A percentile compares a stretch with the other conserved stretches of the same genome.
Evolutionary conservation across 2,113 vertebrate species (phyloP).

Genomic region (Tychaedon coryphoeus): DNA sequence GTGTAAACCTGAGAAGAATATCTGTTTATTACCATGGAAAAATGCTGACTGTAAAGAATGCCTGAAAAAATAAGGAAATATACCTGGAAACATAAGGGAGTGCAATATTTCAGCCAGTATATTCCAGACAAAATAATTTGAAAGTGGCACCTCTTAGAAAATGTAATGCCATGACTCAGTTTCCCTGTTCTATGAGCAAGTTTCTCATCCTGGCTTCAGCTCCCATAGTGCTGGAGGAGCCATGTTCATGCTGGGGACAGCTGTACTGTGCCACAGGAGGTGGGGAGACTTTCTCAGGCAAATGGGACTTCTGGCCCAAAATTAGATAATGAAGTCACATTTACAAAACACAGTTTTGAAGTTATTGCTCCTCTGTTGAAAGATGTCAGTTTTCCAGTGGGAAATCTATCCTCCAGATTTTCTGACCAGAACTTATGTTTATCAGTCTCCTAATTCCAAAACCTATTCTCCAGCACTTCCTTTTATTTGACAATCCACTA

Average conservation of each 20-base stretch:
- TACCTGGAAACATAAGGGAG: background rate
- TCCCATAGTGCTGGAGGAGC: background rate
- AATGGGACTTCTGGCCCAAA: background rate
- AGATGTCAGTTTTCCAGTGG: background rate
- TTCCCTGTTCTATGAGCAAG: background rate
- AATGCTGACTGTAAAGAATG: background rate
- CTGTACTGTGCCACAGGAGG: background rate
- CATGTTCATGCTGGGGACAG: accelerated
- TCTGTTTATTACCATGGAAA: background rate
- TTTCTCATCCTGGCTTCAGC: background rate
- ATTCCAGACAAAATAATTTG: background rate
- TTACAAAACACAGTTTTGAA: background rate
- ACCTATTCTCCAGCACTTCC: constrained; percentile 21
- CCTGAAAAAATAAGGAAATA: background rate
- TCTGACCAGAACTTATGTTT: constrained; percentile 36
- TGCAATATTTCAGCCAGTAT: background rate
- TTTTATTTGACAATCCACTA: constrained; percentile 25
- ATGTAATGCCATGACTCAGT: background rate
- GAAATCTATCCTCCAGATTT: background rate
- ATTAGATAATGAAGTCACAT: background rate
- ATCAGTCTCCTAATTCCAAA: constrained; percentile 38
- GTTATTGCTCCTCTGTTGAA: background rate
- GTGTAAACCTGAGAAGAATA: background rate
- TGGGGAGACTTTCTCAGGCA: background rate
- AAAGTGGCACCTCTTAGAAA: background rate